Percentiles rank a stretch among this genome's conserved stretches.
Evolutionary conservation across 1,140 invertebrate species (phyloP).

Genomic region (Drosophila tropicalis): DNA sequence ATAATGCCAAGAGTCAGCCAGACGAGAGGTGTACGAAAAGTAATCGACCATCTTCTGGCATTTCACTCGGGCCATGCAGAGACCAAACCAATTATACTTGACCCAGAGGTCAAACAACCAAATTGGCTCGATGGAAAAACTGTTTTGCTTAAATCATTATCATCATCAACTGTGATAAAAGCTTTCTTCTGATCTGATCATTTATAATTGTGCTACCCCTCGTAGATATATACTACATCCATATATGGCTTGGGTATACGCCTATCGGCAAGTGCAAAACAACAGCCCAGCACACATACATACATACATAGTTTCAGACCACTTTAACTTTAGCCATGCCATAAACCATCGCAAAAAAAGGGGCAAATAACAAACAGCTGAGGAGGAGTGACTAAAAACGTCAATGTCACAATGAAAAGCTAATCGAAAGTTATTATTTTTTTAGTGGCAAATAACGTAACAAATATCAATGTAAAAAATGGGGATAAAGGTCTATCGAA

Average conservation of each 20-base stretch:
- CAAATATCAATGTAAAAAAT: no score
- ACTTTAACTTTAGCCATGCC: constrained; percentile 41
- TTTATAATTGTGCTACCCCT: background rate
- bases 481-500: no score
- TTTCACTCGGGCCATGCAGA: background rate
- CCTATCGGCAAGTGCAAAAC: constrained; percentile 2
- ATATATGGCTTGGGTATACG: background rate
- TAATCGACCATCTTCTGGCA: background rate
- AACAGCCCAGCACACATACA: constrained; percentile 17
- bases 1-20: constrained; percentile 25
- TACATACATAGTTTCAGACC: constrained; percentile 1
- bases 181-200: background rate
- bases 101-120: no score
- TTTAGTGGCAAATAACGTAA: no score
- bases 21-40: background rate
- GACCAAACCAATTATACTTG: no score
- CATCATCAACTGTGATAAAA: no score
- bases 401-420: constrained; percentile 39
- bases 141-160: background rate
- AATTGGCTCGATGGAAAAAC: background rate
- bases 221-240: background rate
- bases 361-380: background rate
- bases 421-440: constrained; percentile 1
- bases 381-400: background rate
- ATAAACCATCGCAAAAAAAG: constrained; percentile 35